Evolutionary conservation across 1,140 invertebrate species (phyloP).

Genomic region (Drosophila orena): DNA sequence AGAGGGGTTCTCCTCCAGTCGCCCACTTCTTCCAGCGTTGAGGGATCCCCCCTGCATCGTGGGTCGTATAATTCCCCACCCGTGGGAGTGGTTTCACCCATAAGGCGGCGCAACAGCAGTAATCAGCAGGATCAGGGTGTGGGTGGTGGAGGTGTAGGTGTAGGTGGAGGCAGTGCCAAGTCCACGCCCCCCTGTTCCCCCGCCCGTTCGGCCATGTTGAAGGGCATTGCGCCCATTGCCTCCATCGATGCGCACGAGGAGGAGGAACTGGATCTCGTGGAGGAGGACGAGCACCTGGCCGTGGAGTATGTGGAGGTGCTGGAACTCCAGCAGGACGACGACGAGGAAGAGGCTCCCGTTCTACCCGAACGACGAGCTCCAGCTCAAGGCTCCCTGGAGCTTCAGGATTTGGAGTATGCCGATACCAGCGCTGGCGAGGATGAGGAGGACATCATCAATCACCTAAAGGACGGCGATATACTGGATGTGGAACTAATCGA

Average conservation of each 20-base stretch:
- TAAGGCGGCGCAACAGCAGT: conserved; percentile 63
- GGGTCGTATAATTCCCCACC: conserved; percentile 68
- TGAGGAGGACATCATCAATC: conserved; percentile 84
- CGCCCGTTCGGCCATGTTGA: conserved; percentile 46
- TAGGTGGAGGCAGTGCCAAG: conserved; percentile 59
- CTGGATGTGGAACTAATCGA: conserved; percentile 60
- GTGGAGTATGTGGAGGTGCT: conserved; percentile 55
- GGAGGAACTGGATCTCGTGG: conserved; percentile 48
- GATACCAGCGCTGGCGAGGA: conserved; percentile 86
- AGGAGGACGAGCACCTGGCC: conserved; percentile 59
- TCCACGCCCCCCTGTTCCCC: conserved; percentile 76
- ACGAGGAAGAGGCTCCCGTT: conserved; percentile 57
- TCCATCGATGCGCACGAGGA: conserved; percentile 71
- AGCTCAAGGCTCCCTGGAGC: conserved; percentile 54
- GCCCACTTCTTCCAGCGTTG: conserved; percentile 48
- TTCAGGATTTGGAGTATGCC: conserved; percentile 86
- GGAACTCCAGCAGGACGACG: conserved; percentile 16
- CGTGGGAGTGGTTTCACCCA: conserved; percentile 77
- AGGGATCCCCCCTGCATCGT: conserved; percentile 69
- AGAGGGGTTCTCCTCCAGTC: conserved; percentile 42
- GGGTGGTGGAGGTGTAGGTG: conserved; percentile 24
- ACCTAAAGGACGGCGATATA: conserved; percentile 69
- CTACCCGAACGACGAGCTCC: conserved; percentile 66
- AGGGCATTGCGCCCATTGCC: conserved; percentile 76
- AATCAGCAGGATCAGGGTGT: conserved; percentile 46